Base-by-base conservation (phyloP, 2,797 vertebrate species). In the Microcaecilia unicolor region DNA sequence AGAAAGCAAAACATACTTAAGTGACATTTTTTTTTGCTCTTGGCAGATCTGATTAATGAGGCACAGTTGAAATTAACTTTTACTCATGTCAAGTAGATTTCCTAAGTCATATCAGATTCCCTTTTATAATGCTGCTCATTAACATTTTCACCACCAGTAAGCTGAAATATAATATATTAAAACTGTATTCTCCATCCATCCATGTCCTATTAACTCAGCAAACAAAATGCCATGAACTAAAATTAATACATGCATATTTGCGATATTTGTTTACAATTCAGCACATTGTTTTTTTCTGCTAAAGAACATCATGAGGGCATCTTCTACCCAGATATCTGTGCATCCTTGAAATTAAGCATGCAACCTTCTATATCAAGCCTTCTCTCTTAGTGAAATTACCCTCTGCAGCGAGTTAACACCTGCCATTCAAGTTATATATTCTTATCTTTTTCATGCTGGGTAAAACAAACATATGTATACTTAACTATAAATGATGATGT, bases 41-140 rank as follows among this genome's bases (percentile, higher is more conserved):
- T 32, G 35, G 70, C 57, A 61, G 39, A 65, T 54, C 48, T 69
- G 66, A 78, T 78, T 79, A 76, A 78, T 75, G 71, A 82, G 60
- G 51, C 63, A 72, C 22, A 28, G 18, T 33, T 65, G 58, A 74
- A 74, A 76, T 74, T 61, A 72, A 67, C 59, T 51, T 67, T 65
- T 62, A 34, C 39, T 44, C 41, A 28, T 10, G 27, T 67, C 62
- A 72, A 22, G 25, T 45, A 41, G 23, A 61, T 62, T 70, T 65
- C 34, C 27, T 0, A 0, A 67, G 34, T 49, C 43, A 24, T 51
- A 47, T 41, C 64, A 49, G 62, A 61, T 40, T 50, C 22, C 33
- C 14, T 16, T 51, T n/a, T 57, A 22, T 61, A 63, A 56, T 4
- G 20, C 20, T 50, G 19, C 17, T 55, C 48, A 37, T 70, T 67